A percentile compares a stretch with the other conserved stretches of the same genome.
These are phyloP conservation scores for Drosophila parthenogenetica DNA, from an alignment of 2,888 invertebrate genomes.

Conservation along the genomic window DNA sequence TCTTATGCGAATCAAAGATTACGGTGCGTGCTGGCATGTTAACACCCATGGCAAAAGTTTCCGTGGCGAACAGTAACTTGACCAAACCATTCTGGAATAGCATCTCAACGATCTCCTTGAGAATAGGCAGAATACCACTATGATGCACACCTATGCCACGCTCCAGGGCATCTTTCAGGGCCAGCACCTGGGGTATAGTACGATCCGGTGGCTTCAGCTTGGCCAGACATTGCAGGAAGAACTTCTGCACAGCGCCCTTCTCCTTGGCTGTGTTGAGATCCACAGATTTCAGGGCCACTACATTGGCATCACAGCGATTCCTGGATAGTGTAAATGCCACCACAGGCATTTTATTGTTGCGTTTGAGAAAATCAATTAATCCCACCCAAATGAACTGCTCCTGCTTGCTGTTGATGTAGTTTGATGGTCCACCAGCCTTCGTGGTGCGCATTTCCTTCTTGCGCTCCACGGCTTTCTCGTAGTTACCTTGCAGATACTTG, in stretches of 20 bases:
- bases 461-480: slow-evolving; percentile 86
- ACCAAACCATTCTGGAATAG: slow-evolving; percentile 97
- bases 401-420: slow-evolving; percentile 86
- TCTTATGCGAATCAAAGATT: slow-evolving; percentile 95
- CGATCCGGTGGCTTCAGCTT: slow-evolving; percentile 94
- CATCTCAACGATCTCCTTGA: slow-evolving; percentile 99
- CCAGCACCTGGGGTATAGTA: slow-evolving; percentile 93
- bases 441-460: slow-evolving; percentile 83
- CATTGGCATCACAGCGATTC: slow-evolving; percentile 87
- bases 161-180: slow-evolving; percentile 89
- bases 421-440: slow-evolving; percentile 31
- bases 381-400: slow-evolving; percentile 94
- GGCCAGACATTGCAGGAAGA: slow-evolving; percentile 93
- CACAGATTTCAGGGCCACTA: slow-evolving; percentile 87
- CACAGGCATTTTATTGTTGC: slow-evolving; percentile 94
- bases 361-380: slow-evolving; percentile 92
- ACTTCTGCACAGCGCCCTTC: slow-evolving; percentile 92
- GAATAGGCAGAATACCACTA: slow-evolving; percentile 98
- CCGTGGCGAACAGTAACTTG: slow-evolving; percentile 97
- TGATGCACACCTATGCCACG: slow-evolving; percentile 99
- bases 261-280: slow-evolving; percentile 94
- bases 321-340: slow-evolving; percentile 96
- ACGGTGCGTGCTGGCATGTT: slow-evolving; percentile 99
- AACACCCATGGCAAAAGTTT: slow-evolving; percentile 99
- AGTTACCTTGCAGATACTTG: slow-evolving; percentile 88